Evolutionary conservation across 2,797 vertebrate species (phyloP).

Genomic region (Siniperca undulata): DNA sequence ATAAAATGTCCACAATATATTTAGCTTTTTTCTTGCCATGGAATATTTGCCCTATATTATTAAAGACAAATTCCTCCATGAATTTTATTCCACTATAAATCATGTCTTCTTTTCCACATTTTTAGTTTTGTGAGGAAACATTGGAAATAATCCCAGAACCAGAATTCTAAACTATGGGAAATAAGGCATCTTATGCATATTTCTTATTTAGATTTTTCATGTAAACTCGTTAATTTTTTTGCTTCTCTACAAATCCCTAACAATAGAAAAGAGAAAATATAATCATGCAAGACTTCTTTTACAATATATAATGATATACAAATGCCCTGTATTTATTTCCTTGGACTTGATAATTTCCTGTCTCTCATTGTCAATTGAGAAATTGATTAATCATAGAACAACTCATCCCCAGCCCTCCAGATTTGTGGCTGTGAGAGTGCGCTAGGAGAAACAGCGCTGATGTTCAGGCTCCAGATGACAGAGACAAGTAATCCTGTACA

Average conservation of each 20-base stretch:
- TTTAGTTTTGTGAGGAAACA: conserved; percentile 50
- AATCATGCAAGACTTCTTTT: not conserved
- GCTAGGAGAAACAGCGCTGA: conserved; percentile 20
- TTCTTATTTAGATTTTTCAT: conserved; percentile 35
- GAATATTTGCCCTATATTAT: conserved; percentile 55
- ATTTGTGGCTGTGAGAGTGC: conserved; percentile 35
- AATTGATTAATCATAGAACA: conserved; percentile 65
- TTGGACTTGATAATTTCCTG: conserved; percentile 22
- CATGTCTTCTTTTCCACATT: conserved; percentile 51
- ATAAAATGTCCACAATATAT: conserved; percentile 33
- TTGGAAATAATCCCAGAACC: conserved; percentile 53
- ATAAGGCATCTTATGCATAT: conserved; percentile 28
- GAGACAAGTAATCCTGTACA: conserved; percentile 69
- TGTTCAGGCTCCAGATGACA: conserved; percentile 54
- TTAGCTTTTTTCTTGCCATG: conserved; percentile 30
- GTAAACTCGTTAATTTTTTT: conserved; percentile 14
- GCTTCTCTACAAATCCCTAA: conserved; percentile 4
- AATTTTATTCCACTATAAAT: conserved; percentile 44
- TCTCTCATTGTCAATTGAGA: conserved; percentile 47
- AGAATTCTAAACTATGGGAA: conserved; percentile 40
- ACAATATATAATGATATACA: not conserved
- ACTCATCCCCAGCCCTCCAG: conserved; percentile 40
- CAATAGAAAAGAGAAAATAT: not conserved
- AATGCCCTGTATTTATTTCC: conserved; percentile 12
- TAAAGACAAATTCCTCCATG: conserved; percentile 46